Evolutionary conservation across 2,888 invertebrate genomes (phyloP), one percentile per base, ranked within the genome.

Genomic region (Pediacus dermestoides): DNA sequence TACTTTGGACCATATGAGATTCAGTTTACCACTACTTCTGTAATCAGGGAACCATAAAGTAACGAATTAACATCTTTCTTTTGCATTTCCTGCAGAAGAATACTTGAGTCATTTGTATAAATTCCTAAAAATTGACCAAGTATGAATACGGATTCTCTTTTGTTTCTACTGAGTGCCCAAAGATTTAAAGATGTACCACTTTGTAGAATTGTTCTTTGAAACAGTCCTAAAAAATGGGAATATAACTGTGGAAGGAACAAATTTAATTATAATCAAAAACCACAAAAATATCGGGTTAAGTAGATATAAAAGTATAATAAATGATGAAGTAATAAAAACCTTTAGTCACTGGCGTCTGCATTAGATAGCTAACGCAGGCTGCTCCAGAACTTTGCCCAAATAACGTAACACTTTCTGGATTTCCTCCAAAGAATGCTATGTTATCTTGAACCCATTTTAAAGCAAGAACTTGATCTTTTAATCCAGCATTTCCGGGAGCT

Each of bases 391-490:
- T 57, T 38, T 60, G 47, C 1, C 60, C 60, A 38, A 57, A 58
- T 9, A 58, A 4, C 1, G 60, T 60, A 1, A 60, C 50, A n/a
- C 46, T 41, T 1, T 48, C 39, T 1, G 50, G 47, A 44, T 60
- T 44, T 16, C 60, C 60, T 11, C 53, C 53, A 30, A 60, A 60
- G 12, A 42, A 33, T 16, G 31, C 22, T 4, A 60, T 57, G 32
- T 60, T 58, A 6, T 50, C 40, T 27, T 49, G 46, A 1, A 55
- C 47, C 60, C 60, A 60, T 38, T 55, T 50, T 35, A 60, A 33
- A 7, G 56, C 60, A n/a, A 56, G 22, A 13, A 57, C 46, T 44
- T 58, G 55, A 26, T 60, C 60, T 42, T 60, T 60, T n/a, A 58
- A 30, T 0, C 54, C 60, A 39, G 53, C 52, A 35, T 60, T 60